Evolutionary conservation across 2,888 invertebrate genomes (phyloP).

Genomic region (Lepas anatifera): DNA sequence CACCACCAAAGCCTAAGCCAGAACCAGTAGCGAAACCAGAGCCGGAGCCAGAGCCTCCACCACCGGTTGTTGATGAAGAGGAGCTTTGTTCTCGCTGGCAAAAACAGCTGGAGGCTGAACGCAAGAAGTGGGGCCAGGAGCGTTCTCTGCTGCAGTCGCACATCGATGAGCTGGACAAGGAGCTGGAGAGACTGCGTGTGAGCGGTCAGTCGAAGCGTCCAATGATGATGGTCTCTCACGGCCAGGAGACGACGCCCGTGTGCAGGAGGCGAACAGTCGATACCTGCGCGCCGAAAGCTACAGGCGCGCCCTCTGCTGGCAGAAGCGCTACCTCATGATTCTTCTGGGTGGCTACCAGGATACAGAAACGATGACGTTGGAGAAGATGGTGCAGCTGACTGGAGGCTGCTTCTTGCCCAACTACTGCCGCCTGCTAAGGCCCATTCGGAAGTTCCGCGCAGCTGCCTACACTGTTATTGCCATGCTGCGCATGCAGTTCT

Average conservation of each 20-base stretch:
- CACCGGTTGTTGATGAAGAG: too few species aligned
- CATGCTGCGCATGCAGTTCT: conserved; percentile 50
- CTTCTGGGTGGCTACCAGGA: conserved; percentile 48
- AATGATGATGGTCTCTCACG: not conserved
- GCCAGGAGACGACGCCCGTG: not conserved
- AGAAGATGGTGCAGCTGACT: conserved; percentile 32
- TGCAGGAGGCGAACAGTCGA: conserved; percentile 33
- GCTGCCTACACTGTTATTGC: conserved; percentile 46
- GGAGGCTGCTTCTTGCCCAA: conserved; percentile 1
- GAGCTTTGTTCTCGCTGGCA: not conserved
- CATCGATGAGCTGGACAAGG: not conserved
- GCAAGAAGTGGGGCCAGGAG: not conserved
- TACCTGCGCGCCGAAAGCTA: conserved; percentile 71
- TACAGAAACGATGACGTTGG: not conserved
- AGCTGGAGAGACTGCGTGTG: conserved; percentile 1
- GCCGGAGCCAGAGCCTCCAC: too few species aligned
- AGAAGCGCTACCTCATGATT: conserved; percentile 75
- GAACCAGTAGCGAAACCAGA: too few species aligned
- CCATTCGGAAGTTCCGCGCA: conserved; percentile 35
- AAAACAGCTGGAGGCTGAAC: not conserved
- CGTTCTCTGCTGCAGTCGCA: not conserved
- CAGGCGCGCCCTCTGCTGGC: conserved; percentile 75
- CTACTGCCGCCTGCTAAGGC: not conserved
- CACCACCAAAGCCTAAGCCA: too few species aligned
- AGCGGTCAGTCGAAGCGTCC: not conserved